Conservation (phyloP, 2,113 vertebrate genomes). For the Scartelaos histophorus region DNA sequence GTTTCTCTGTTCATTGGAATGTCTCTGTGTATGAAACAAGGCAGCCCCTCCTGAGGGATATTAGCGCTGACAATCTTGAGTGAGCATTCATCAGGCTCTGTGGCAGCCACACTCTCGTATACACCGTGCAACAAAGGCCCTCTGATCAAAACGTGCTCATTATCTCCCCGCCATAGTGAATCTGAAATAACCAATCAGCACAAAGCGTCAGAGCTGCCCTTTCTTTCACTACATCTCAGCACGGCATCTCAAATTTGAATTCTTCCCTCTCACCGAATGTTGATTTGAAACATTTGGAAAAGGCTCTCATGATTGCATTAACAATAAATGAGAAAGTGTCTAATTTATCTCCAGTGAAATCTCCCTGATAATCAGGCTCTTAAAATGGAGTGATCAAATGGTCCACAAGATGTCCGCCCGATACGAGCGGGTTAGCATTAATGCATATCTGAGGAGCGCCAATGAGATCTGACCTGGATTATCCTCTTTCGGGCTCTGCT, state of each 20-base stretch:
- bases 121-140: constrained; percentile 55
- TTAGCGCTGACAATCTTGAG: constrained; percentile 37
- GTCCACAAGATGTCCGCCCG: constrained; percentile 41
- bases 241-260: constrained; percentile 46
- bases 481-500: constrained; percentile 25
- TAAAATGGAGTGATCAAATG: constrained; percentile 39
- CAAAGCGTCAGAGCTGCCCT: constrained; percentile 32
- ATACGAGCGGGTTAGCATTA: constrained; percentile 40
- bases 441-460: constrained; percentile 40
- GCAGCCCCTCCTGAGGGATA: constrained; percentile 58
- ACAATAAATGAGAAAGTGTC: constrained; percentile 46
- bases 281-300: constrained; percentile 57
- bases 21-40: constrained; percentile 47
- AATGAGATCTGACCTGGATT: constrained; percentile 53
- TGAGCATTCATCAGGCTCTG: constrained; percentile 66
- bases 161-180: constrained; percentile 53
- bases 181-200: constrained; percentile 59
- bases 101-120: constrained; percentile 20
- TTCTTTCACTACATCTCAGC: constrained; percentile 58
- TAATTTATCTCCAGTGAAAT: constrained; percentile 56
- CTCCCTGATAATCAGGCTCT: constrained; percentile 55
- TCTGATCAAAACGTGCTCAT: constrained; percentile 73
- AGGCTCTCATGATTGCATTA: constrained; percentile 66
- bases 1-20: constrained; percentile 21
- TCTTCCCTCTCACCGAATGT: constrained; percentile 46